Conservation (phyloP, 2,797 vertebrate genomes). For the Euphonia xanthogaster region DNA sequence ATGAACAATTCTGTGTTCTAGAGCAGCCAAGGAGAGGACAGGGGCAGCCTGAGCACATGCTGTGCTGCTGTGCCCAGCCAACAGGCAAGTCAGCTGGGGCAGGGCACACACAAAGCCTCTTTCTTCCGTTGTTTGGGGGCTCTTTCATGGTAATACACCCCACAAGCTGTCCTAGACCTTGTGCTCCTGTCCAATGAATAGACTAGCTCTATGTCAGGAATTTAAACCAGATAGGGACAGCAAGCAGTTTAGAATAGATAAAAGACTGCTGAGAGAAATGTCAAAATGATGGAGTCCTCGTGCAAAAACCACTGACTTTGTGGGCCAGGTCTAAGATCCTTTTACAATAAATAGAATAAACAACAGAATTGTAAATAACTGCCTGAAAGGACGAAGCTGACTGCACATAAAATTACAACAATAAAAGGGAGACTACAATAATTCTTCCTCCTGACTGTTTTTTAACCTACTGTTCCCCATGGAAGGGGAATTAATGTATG, state of each 20-base stretch:
- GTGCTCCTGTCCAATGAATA: background rate
- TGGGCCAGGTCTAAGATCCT: background rate
- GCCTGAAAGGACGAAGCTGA: slow-evolving; percentile 4
- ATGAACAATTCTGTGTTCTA: background rate
- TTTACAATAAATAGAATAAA: background rate
- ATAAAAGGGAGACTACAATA: background rate
- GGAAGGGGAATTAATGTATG: background rate
- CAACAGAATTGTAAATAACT: slow-evolving; percentile 5
- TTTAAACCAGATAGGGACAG: background rate
- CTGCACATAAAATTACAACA: background rate
- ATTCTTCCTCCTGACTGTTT: background rate
- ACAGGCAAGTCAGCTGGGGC: background rate
- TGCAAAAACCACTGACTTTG: background rate
- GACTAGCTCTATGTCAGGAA: background rate
- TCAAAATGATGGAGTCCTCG: background rate
- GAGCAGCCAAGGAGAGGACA: background rate
- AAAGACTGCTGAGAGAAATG: background rate
- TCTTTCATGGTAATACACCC: background rate
- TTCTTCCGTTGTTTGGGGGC: background rate
- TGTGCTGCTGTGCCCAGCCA: background rate
- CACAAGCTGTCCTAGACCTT: background rate
- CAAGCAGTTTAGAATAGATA: background rate
- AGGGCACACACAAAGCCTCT: background rate
- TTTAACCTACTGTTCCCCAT: background rate
- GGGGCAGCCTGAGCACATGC: background rate